These are phyloP conservation scores for Cotesia congregata DNA, from an alignment of 2,888 invertebrate species.

Conservation along the genomic window DNA sequence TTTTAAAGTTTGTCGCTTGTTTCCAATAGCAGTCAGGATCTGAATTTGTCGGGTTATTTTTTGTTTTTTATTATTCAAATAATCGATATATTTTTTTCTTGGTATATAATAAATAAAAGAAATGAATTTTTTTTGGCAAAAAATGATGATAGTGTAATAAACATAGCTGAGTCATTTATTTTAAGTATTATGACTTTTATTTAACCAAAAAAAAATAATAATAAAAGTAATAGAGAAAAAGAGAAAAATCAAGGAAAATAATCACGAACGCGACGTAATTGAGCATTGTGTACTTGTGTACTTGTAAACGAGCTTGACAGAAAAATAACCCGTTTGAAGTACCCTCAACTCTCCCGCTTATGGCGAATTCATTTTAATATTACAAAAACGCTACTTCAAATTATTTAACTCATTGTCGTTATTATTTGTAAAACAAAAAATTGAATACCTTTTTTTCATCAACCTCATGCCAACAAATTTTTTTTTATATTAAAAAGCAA, in stretches of 20 bases:
- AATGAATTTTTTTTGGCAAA: neutral
- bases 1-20: neutral
- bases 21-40: neutral
- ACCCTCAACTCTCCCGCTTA: conserved; percentile 7
- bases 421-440: neutral
- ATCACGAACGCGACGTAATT: conserved; percentile 46
- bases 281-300: conserved; percentile 43
- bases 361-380: conserved; percentile 17
- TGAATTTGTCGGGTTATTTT: neutral
- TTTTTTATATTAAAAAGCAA: neutral
- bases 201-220: neutral
- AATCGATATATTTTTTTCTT: no score
- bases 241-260: conserved; percentile 39
- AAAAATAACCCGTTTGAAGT: conserved; percentile 30
- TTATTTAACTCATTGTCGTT: neutral
- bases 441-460: neutral
- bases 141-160: neutral
- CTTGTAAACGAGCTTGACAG: conserved; percentile 42
- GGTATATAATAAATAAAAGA: neutral
- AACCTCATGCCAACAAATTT: neutral
- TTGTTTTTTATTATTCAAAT: neutral
- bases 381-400: conserved; percentile 22
- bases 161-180: neutral
- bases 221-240: conserved; percentile 3
- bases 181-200: neutral